Conservation (phyloP, 1,140 invertebrate genomes). For the Aplysia californica region DNA sequence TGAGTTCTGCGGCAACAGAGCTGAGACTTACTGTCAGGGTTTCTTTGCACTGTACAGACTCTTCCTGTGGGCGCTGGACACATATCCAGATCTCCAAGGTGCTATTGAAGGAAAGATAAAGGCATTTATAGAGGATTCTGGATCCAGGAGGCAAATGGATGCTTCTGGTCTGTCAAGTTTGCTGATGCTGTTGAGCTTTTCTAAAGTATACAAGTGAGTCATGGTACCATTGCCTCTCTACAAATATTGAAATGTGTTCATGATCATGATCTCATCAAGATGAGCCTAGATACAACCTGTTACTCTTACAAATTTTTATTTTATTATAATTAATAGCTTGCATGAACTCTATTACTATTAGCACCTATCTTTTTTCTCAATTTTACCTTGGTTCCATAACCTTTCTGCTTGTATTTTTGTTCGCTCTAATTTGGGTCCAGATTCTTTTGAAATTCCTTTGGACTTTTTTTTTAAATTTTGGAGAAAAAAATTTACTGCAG, state of each 20-base stretch:
- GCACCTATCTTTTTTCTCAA: too few relatives aligned
- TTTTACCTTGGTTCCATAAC: too few relatives aligned
- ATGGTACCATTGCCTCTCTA: conserved; percentile 47
- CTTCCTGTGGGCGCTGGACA: conserved; percentile 54
- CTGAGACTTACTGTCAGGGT: conserved; percentile 54
- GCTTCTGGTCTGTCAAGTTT: conserved; percentile 57
- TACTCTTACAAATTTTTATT: too few relatives aligned
- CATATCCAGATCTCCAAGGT: conserved; percentile 44
- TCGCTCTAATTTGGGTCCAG: too few relatives aligned
- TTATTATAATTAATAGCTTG: too few relatives aligned
- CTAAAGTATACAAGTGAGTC: conserved; percentile 53
- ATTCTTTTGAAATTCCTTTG: too few relatives aligned
- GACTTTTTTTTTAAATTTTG: too few relatives aligned
- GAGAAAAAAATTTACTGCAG: too few relatives aligned
- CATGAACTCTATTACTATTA: too few relatives aligned
- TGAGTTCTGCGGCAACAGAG: conserved; percentile 58
- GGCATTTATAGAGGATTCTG: conserved; percentile 49
- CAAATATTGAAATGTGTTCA: conserved; percentile 46
- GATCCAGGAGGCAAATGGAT: conserved; percentile 45
- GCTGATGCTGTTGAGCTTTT: conserved; percentile 51
- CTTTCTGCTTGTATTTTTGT: too few relatives aligned
- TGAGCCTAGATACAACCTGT: too few relatives aligned
- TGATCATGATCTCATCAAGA: too few relatives aligned
- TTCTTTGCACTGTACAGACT: conserved; percentile 57
- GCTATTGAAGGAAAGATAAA: conserved; percentile 14